Conservation (phyloP, 2,113 vertebrate genomes). For the Cyanoliseus patagonus region DNA sequence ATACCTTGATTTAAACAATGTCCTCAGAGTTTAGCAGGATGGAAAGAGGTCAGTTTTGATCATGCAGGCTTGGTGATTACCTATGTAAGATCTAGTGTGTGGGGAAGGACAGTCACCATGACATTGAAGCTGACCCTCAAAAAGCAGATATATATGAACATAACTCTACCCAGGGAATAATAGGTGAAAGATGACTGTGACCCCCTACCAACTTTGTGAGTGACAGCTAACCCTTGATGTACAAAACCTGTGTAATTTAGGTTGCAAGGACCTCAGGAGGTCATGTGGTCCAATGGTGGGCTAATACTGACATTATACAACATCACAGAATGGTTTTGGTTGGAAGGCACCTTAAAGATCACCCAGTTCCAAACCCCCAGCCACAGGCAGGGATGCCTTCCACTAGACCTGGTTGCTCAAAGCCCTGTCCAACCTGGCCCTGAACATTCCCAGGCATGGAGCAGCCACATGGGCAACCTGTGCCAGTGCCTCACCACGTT, state of each 20-base stretch:
- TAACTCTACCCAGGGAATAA: not conserved
- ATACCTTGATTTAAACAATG: not conserved
- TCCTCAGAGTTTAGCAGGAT: not conserved
- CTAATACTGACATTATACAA: not conserved
- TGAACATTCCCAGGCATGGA: not conserved
- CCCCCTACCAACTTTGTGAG: not conserved
- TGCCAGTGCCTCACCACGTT: not conserved
- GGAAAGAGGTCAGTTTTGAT: not conserved
- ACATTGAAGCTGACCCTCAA: not conserved
- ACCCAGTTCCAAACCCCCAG: not conserved
- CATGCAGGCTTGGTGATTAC: not conserved
- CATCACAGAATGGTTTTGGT: not conserved
- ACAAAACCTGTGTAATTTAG: not conserved
- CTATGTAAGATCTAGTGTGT: accelerated
- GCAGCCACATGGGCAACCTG: not conserved
- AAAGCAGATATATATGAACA: not conserved
- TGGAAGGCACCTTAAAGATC: not conserved
- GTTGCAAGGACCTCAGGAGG: not conserved
- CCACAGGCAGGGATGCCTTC: not conserved
- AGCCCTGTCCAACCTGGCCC: not conserved
- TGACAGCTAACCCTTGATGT: not conserved
- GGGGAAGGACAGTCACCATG: not conserved
- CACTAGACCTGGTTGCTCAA: not conserved
- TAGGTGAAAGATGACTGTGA: not conserved
- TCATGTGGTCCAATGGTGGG: not conserved